A percentile compares a stretch with the other conserved stretches of the same genome.
phyloP scores from a whole-genome alignment of 2,113 vertebrate genomes.

The Epinephelus lanceolatus region DNA sequence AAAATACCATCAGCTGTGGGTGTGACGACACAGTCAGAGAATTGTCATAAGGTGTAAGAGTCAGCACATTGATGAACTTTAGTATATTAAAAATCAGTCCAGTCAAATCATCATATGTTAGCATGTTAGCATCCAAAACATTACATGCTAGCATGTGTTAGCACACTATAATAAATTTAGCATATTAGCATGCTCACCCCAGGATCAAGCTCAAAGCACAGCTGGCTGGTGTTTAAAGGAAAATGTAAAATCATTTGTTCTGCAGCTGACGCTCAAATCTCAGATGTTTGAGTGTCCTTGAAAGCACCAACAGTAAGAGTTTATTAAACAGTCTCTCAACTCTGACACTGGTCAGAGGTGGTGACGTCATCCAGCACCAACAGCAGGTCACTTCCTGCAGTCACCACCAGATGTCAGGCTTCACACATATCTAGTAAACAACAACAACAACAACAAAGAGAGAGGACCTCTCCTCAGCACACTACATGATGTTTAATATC shows the following conservation, averaged over 20 bases:
- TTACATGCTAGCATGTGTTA: neutral
- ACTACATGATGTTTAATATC: neutral
- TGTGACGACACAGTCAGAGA: neutral
- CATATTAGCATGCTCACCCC: neutral
- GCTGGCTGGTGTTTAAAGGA: neutral
- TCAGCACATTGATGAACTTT: neutral
- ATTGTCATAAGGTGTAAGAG: neutral
- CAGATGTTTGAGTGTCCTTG: too few relatives aligned
- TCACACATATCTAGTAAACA: neutral
- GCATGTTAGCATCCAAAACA: neutral
- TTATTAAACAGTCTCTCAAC: too few relatives aligned
- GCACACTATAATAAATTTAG: neutral
- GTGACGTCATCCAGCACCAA: neutral
- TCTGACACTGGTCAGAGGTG: neutral
- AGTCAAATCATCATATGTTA: neutral
- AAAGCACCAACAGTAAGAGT: too few relatives aligned
- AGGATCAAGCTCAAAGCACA: neutral
- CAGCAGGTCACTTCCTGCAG: neutral
- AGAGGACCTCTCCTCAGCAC: neutral
- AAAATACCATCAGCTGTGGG: neutral
- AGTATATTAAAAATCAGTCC: neutral
- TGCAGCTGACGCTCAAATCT: neutral
- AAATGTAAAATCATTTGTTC: neutral
- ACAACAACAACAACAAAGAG: neutral
- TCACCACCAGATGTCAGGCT: conserved; percentile 25